Evolutionary conservation across 2,113 vertebrate genomes (phyloP).

Genomic region (Hymenochirus boettgeri): DNA sequence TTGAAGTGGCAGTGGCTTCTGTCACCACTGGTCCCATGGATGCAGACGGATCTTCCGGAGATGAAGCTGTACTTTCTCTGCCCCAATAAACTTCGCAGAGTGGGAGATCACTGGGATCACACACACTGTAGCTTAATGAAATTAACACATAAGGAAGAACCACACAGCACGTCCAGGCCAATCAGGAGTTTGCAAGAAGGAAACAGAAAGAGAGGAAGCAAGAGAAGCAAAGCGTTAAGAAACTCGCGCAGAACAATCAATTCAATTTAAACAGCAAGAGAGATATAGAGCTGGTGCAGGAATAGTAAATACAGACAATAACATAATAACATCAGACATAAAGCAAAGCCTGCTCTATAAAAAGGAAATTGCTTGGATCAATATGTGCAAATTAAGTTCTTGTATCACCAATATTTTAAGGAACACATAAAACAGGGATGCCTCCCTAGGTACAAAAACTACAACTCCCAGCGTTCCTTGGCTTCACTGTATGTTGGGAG

Average conservation of each 20-base stretch:
- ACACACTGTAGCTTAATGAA: slow-evolving; percentile 82
- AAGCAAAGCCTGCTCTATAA: too few relatives aligned
- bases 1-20: slow-evolving; percentile 58
- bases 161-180: slow-evolving; percentile 35
- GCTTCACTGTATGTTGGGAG: too few relatives aligned
- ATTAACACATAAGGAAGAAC: slow-evolving; percentile 62
- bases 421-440: too few relatives aligned
- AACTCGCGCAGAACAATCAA: slow-evolving; percentile 37
- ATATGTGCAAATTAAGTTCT: too few relatives aligned
- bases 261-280: not conserved
- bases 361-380: too few relatives aligned
- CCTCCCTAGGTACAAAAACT: too few relatives aligned
- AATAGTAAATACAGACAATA: too few relatives aligned
- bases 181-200: slow-evolving; percentile 36
- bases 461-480: too few relatives aligned
- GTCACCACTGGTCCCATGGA: slow-evolving; percentile 52
- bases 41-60: slow-evolving; percentile 65
- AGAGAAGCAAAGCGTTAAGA: slow-evolving; percentile 67
- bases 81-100: slow-evolving; percentile 87
- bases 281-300: too few relatives aligned
- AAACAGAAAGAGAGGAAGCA: slow-evolving; percentile 46
- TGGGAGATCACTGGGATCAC: slow-evolving; percentile 85
- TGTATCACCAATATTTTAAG: too few relatives aligned
- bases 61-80: slow-evolving; percentile 68
- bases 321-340: too few relatives aligned